These are phyloP conservation scores for Drosophila pruinosa DNA, from an alignment of 1,140 invertebrate genomes.

Conservation along the genomic window DNA sequence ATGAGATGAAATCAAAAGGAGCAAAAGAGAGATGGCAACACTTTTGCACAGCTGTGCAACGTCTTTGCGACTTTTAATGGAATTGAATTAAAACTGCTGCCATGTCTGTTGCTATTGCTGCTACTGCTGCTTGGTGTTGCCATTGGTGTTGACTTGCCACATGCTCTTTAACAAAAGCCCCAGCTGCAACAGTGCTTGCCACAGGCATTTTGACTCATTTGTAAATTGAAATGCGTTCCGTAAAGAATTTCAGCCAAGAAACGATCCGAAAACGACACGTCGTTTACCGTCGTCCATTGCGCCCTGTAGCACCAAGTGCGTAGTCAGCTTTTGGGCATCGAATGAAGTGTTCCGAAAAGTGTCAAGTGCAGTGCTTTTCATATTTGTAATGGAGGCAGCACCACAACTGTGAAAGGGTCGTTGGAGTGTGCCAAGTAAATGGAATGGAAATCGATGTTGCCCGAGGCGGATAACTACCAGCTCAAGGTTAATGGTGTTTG, in stretches of 20 bases:
- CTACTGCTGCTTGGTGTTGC: not conserved
- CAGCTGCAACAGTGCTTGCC: constrained; percentile 40
- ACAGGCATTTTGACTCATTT: constrained; percentile 74
- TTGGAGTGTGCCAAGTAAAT: constrained; percentile 45
- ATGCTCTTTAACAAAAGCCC: constrained; percentile 2
- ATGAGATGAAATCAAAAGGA: constrained; percentile 13
- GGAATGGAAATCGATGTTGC: constrained; percentile 53
- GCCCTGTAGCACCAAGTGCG: constrained; percentile 1
- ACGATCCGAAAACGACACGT: not conserved
- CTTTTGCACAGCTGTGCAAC: constrained; percentile 63
- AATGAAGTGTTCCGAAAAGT: constrained; percentile 55
- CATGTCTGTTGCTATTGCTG: constrained; percentile 33
- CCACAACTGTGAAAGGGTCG: not conserved
- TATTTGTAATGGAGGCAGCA: constrained; percentile 39
- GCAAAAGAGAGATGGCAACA: constrained; percentile 8
- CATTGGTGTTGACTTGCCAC: constrained; percentile 13
- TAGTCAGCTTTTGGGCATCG: constrained; percentile 55
- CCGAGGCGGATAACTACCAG: constrained; percentile 10
- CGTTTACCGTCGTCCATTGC: not conserved
- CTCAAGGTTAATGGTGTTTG: constrained; percentile 28
- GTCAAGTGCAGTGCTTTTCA: constrained; percentile 75
- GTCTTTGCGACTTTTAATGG: constrained; percentile 75
- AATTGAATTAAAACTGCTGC: constrained; percentile 79
- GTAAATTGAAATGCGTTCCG: constrained; percentile 66
- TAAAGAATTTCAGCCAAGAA: not conserved